phyloP scores from a whole-genome alignment of 2,113 vertebrate species.

The Cairina moschata region DNA sequence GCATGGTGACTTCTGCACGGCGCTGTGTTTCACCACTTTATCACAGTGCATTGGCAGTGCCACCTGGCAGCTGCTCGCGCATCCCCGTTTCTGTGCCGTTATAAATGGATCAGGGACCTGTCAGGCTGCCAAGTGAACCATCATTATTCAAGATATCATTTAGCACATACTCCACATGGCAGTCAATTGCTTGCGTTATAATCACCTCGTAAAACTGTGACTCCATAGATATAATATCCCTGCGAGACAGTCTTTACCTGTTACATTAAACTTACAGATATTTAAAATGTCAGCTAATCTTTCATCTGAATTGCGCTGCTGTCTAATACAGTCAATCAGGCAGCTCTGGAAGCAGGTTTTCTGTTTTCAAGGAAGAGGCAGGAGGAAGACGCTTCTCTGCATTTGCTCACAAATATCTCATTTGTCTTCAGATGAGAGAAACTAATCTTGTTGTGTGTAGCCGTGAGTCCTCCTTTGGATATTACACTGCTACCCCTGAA shows the following conservation, averaged over 20 bases:
- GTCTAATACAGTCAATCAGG: conserved; percentile 3
- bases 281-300: conserved; percentile 27
- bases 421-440: not conserved
- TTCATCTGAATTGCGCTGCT: not conserved
- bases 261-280: conserved; percentile 50
- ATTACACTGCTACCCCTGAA: not conserved
- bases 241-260: not conserved
- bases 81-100: not conserved
- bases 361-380: not conserved
- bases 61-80: not conserved
- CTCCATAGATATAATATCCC: not conserved
- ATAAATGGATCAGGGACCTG: conserved; percentile 3
- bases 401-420: not conserved
- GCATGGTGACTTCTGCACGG: not conserved
- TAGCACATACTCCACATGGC: conserved; percentile 11
- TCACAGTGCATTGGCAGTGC: not conserved
- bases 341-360: not conserved
- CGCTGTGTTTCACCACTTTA: not conserved
- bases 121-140: conserved; percentile 34
- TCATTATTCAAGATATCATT: conserved; percentile 17
- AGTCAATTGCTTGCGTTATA: conserved; percentile 27
- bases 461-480: not conserved
- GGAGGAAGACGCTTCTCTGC: not conserved
- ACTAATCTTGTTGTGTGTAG: not conserved
- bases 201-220: conserved; percentile 30